Evolutionary conservation across 2,888 invertebrate genomes (phyloP).

Genomic region (Drosophila quinaria): DNA sequence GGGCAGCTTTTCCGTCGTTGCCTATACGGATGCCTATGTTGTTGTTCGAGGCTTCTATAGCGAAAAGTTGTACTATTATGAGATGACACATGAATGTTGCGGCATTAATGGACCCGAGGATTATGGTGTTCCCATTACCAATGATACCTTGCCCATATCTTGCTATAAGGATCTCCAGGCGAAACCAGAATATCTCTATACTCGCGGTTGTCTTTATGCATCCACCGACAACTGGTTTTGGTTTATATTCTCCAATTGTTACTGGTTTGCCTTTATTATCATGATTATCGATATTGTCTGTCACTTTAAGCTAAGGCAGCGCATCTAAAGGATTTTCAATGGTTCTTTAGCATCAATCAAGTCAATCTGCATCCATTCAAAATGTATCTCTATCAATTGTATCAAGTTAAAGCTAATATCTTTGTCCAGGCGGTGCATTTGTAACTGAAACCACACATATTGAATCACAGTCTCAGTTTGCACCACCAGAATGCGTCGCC

Average conservation of each 20-base stretch:
- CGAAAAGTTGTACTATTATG: constrained; percentile 33
- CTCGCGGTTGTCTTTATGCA: constrained; percentile 34
- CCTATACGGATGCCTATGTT: constrained; percentile 43
- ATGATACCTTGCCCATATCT: constrained; percentile 24
- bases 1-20: constrained; percentile 34
- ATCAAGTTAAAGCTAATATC: constrained; percentile 25
- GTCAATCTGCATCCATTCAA: not conserved
- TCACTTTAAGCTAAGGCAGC: constrained; percentile 39
- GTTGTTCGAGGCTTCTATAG: constrained; percentile 41
- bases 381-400: not conserved
- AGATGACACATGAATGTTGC: constrained; percentile 36
- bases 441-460: constrained; percentile 26
- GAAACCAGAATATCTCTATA: constrained; percentile 8
- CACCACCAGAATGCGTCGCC: constrained; percentile 46
- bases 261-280: constrained; percentile 47
- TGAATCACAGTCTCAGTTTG: constrained; percentile 29
- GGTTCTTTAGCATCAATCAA: not conserved
- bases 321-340: not conserved
- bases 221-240: constrained; percentile 46
- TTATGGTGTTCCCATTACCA: constrained; percentile 13
- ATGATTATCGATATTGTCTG: constrained; percentile 14
- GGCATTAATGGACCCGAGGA: constrained; percentile 50
- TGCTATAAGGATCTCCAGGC: constrained; percentile 20
- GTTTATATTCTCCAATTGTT: constrained; percentile 51
- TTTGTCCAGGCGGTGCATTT: constrained; percentile 28